Evolutionary conservation across 2,113 vertebrate genomes (phyloP).

Genomic region (Pachypanchax playfairii): DNA sequence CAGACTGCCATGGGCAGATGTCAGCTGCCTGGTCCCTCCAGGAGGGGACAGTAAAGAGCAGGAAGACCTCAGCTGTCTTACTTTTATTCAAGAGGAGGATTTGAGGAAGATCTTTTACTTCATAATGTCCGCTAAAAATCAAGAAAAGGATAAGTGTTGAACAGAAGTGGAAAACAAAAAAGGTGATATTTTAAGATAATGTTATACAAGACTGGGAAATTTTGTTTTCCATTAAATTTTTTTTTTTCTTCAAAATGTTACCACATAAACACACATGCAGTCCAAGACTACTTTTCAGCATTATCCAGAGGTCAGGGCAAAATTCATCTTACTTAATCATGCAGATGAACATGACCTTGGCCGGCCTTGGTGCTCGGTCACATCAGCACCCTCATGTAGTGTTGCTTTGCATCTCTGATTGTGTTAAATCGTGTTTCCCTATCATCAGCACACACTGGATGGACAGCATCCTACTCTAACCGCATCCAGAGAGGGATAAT

Average conservation of each 20-base stretch:
- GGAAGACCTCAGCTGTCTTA: slow-evolving; percentile 33
- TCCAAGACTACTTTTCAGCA: slow-evolving; percentile 43
- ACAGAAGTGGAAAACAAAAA: neutral
- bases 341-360: slow-evolving; percentile 77
- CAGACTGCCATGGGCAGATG: slow-evolving; percentile 58
- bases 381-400: slow-evolving; percentile 65
- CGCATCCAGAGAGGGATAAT: slow-evolving; percentile 74
- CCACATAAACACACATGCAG: slow-evolving; percentile 30
- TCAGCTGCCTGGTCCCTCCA: slow-evolving; percentile 57
- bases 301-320: slow-evolving; percentile 72
- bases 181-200: neutral
- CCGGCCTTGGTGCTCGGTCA: slow-evolving; percentile 69
- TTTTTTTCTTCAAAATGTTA: slow-evolving; percentile 22
- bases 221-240: neutral
- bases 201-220: neutral
- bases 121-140: slow-evolving; percentile 13
- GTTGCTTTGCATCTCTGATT: slow-evolving; percentile 79
- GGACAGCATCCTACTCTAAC: slow-evolving; percentile 67
- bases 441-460: slow-evolving; percentile 75
- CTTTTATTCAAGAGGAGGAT: slow-evolving; percentile 9
- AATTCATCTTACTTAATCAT: slow-evolving; percentile 75
- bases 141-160: neutral
- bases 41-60: slow-evolving; percentile 77
- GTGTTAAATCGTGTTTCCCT: slow-evolving; percentile 75
- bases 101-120: slow-evolving; percentile 17